A percentile compares a stretch with the other conserved stretches of the same genome.
phyloP scores from a whole-genome alignment of 2,797 vertebrate species.

The Lagorchestes hirsutus region DNA sequence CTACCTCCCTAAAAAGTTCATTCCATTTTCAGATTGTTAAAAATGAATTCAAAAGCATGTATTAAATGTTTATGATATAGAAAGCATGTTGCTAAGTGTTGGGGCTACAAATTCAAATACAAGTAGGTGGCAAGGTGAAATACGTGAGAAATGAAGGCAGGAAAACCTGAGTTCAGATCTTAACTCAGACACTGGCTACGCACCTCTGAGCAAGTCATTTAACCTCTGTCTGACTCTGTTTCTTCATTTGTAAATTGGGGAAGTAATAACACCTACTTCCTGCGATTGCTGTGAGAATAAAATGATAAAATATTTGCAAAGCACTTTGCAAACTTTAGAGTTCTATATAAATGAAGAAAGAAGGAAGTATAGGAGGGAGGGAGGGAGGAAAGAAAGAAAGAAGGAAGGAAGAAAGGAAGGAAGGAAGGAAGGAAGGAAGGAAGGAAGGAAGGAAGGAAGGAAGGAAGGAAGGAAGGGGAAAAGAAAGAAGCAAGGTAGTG shows the following conservation, averaged over 20 bases:
- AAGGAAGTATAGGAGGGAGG: too few relatives aligned
- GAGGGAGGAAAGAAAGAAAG: too few relatives aligned
- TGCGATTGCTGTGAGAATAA: not conserved
- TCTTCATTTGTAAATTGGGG: not conserved
- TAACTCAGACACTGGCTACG: not conserved
- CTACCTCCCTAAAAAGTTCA: not conserved
- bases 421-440: fast-evolving
- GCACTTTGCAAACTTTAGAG: not conserved
- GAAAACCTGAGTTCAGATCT: not conserved
- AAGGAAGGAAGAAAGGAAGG: too few relatives aligned
- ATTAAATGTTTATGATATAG: not conserved
- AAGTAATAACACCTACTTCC: not conserved
- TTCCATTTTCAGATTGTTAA: not conserved
- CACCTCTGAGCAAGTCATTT: not conserved
- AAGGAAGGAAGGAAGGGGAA: fast-evolving
- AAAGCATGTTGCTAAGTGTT: not conserved
- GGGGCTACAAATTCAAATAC: not conserved
- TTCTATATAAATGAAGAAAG: not conserved
- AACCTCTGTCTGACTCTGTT: not conserved
- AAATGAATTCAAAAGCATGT: not conserved
- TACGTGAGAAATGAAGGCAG: not conserved
- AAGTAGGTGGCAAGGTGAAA: not conserved
- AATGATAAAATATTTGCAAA: not conserved
- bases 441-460: too few relatives aligned
- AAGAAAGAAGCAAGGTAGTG: too few relatives aligned